A percentile compares a stretch with the other conserved stretches of the same genome.
Evolutionary conservation across 2,888 invertebrate genomes (phyloP).

Genomic region (Zonitis immaculata): DNA sequence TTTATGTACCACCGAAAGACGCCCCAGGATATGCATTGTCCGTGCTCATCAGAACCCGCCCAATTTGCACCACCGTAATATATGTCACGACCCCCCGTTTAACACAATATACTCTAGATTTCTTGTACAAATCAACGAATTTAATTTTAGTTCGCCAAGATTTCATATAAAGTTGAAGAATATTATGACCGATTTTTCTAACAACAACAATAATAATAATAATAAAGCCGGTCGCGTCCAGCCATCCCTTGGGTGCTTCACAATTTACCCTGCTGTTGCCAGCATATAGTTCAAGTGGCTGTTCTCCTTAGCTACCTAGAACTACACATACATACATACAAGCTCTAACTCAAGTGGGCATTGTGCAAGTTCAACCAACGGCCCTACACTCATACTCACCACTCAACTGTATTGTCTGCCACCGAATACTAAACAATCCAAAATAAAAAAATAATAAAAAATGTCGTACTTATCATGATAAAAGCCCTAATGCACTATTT

Average conservation of each 20-base stretch:
- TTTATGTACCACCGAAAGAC: constrained; percentile 19
- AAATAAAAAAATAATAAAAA: no score
- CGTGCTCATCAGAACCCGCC: constrained; percentile 26
- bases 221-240: neutral
- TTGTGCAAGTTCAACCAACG: constrained; percentile 30
- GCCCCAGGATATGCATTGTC: constrained; percentile 22
- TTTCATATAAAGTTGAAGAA: neutral
- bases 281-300: constrained; percentile 30
- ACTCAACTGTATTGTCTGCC: constrained; percentile 30
- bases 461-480: constrained; percentile 37
- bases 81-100: neutral
- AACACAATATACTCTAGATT: neutral
- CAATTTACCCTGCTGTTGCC: constrained; percentile 6
- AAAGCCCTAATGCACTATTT: constrained; percentile 40
- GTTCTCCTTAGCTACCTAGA: constrained; percentile 37
- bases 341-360: constrained; percentile 32
- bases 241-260: constrained; percentile 1
- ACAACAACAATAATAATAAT: neutral
- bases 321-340: constrained; percentile 35
- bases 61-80: neutral
- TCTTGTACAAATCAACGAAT: neutral
- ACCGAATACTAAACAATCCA: constrained; percentile 31
- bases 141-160: neutral
- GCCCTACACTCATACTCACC: constrained; percentile 23
- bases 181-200: neutral